Evolutionary conservation across 23 tunicate species (phyloP).

Genomic region (Oikopleura albicans): DNA sequence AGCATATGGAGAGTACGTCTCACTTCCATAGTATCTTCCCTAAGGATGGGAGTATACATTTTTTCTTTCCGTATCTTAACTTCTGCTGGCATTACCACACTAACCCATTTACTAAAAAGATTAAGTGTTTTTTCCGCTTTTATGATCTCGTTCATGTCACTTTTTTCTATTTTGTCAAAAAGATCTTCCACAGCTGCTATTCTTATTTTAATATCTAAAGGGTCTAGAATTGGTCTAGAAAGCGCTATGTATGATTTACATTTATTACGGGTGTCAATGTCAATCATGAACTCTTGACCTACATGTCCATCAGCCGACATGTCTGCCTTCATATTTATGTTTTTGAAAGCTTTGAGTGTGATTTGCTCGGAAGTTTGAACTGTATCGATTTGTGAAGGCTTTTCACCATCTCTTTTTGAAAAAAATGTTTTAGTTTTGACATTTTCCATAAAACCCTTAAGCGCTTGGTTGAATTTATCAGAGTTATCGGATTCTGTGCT

Average conservation of each 20-base stretch:
- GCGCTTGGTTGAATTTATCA: not conserved
- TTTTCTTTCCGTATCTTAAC: not conserved
- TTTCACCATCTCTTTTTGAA: not conserved
- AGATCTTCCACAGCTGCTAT: not conserved
- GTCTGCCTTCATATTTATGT: not conserved
- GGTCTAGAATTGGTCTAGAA: not conserved
- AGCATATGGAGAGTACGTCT: not conserved
- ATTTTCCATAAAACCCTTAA: not conserved
- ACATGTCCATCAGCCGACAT: not conserved
- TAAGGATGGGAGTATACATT: not conserved
- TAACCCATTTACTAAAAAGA: not conserved
- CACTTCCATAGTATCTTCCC: not conserved
- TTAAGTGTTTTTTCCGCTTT: not conserved
- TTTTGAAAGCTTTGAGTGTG: not conserved
- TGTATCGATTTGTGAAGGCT: not conserved
- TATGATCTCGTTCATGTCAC: not conserved
- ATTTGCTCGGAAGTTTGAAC: not conserved
- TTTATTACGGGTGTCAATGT: not conserved
- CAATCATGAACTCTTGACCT: not conserved
- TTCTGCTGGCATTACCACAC: not conserved
- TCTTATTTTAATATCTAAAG: not conserved
- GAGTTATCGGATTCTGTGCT: not conserved
- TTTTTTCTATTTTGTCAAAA: not conserved
- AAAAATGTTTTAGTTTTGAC: not conserved
- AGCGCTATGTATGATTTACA: not conserved